phyloP scores from a whole-genome alignment of 2,113 vertebrate species.

The Psephotus haematonotus region DNA sequence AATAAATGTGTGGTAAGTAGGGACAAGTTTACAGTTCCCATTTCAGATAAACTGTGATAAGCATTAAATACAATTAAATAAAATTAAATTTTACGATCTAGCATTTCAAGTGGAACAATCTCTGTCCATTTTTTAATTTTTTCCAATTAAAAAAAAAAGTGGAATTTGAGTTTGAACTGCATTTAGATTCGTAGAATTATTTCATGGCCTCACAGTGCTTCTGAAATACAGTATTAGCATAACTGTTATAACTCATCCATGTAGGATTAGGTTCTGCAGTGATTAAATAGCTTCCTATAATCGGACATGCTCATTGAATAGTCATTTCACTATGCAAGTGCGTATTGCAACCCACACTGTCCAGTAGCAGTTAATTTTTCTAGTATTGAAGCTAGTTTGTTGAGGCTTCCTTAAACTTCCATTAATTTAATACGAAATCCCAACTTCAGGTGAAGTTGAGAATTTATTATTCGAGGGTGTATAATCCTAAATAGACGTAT shows the following conservation, averaged over 20 bases:
- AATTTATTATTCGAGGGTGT: not conserved
- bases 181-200: not conserved
- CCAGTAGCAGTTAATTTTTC: not conserved
- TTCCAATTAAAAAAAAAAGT: not conserved
- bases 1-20: not conserved
- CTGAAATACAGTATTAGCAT: not conserved
- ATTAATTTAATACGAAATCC: not conserved
- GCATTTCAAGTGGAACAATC: not conserved
- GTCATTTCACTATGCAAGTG: not conserved
- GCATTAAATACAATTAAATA: not conserved
- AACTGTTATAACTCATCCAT: not conserved
- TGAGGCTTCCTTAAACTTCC: not conserved
- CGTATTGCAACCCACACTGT: not conserved
- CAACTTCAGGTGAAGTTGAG: not conserved
- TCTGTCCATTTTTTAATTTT: not conserved
- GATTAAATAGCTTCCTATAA: not conserved
- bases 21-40: not conserved
- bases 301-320: not conserved
- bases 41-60: not conserved
- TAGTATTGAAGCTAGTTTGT: not conserved
- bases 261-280: not conserved
- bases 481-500: not conserved
- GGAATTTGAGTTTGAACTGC: not conserved
- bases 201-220: not conserved
- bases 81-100: not conserved